Evolutionary conservation across 2,888 invertebrate species (phyloP).

Genomic region (Coenonympha arcania): DNA sequence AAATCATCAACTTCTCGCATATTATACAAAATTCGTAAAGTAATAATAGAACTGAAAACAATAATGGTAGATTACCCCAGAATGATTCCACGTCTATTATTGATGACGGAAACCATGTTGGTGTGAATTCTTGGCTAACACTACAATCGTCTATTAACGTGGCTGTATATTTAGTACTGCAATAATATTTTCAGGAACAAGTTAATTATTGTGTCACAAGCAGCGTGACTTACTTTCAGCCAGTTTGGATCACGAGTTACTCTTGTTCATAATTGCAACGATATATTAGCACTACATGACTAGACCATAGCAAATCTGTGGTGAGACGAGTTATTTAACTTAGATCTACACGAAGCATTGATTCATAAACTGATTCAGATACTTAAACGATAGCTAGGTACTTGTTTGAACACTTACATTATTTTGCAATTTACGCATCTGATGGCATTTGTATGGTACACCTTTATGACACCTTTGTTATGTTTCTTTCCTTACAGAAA

Average conservation of each 20-base stretch:
- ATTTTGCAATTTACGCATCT: no score
- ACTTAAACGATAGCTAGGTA: no score
- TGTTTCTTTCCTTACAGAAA: no score
- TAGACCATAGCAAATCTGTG: no score
- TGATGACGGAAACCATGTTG: conserved; percentile 13
- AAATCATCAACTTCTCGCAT: background rate
- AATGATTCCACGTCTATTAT: conserved; percentile 6
- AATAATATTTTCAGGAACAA: conserved; percentile 18
- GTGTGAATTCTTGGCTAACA: conserved; percentile 18
- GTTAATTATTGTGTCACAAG: conserved; percentile 10
- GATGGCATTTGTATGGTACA: no score
- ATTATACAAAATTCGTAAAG: background rate
- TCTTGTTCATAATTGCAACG: no score
- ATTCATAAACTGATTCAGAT: no score
- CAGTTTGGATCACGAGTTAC: background rate
- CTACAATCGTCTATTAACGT: conserved; percentile 18
- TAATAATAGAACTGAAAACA: background rate
- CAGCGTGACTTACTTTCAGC: conserved; percentile 10
- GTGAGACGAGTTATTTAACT: no score
- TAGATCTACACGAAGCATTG: no score
- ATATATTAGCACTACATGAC: no score
- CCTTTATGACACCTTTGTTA: no score
- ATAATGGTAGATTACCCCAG: conserved; percentile 7
- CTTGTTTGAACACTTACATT: no score
- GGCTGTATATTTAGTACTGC: conserved; percentile 7